Conservation (phyloP, 53 echinoderm and acorn worm species). For the Zoroaster sp. region DNA sequence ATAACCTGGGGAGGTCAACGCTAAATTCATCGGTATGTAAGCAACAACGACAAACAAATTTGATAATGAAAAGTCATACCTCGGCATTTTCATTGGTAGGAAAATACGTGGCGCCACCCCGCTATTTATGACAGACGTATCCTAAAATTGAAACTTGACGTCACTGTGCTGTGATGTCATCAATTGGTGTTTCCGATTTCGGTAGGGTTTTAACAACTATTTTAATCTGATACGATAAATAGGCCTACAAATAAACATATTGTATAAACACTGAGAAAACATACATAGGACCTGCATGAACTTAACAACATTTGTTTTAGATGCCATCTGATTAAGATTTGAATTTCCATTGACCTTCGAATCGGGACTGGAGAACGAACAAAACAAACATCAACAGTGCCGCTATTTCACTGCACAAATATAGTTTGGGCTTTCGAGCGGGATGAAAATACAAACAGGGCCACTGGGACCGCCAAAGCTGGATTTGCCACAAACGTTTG, state of each 20-base stretch:
- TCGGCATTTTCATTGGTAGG: not conserved
- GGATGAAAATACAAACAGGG: too few relatives aligned
- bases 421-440: too few relatives aligned
- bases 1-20: constrained; percentile 11
- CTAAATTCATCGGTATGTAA: constrained; percentile 34
- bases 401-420: too few relatives aligned
- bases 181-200: not conserved
- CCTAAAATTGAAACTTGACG: not conserved
- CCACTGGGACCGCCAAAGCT: too few relatives aligned
- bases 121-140: not conserved
- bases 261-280: too few relatives aligned
- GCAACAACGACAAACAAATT: constrained; percentile 25
- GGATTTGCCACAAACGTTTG: too few relatives aligned
- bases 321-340: too few relatives aligned
- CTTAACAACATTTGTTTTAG: too few relatives aligned
- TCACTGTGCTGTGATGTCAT: not conserved
- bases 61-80: not conserved
- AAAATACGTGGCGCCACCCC: not conserved
- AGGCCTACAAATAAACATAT: not conserved
- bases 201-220: not conserved
- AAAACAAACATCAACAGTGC: too few relatives aligned
- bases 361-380: too few relatives aligned
- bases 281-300: too few relatives aligned
- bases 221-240: not conserved
- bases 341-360: too few relatives aligned